These are phyloP conservation scores for Ormyrus nitidulus DNA, from an alignment of 2,888 invertebrate species.

Conservation along the genomic window DNA sequence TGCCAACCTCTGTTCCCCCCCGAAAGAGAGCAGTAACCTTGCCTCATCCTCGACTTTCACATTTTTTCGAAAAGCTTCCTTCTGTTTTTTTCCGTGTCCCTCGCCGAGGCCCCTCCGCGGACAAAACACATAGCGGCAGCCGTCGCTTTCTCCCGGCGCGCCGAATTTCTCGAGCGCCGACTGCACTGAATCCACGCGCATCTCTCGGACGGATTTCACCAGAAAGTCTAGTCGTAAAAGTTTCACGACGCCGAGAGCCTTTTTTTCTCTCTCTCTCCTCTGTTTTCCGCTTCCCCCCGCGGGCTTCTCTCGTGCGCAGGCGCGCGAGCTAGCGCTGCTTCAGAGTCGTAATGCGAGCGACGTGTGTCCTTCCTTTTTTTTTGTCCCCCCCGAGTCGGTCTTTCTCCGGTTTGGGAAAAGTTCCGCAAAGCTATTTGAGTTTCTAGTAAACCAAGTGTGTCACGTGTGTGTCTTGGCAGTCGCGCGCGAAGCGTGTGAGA, in stretches of 20 bases:
- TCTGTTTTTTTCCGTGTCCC: conserved; percentile 28
- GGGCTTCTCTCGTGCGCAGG: neutral
- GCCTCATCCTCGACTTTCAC: conserved; percentile 67
- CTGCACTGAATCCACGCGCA: conserved; percentile 42
- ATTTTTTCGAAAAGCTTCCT: conserved; percentile 64
- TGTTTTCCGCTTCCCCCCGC: neutral
- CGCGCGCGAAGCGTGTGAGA: conserved; percentile 6
- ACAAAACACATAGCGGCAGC: conserved; percentile 33
- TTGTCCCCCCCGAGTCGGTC: conserved; percentile 5
- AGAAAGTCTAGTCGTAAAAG: conserved; percentile 58
- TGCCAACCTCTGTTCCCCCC: conserved; percentile 19
- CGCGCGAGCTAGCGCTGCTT: neutral
- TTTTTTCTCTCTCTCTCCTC: conserved; percentile 11
- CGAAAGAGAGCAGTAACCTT: conserved; percentile 40
- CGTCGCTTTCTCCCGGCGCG: conserved; percentile 59
- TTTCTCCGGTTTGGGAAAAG: conserved; percentile 17
- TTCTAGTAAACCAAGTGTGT: conserved; percentile 26
- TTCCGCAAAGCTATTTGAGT: conserved; percentile 28
- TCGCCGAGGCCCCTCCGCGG: neutral
- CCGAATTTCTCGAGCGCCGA: conserved; percentile 38
- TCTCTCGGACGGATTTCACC: conserved; percentile 47
- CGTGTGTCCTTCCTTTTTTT: neutral
- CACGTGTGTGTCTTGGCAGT: conserved; percentile 1
- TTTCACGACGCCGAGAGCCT: conserved; percentile 50
- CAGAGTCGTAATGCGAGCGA: neutral